Base-by-base conservation (phyloP, 2,888 invertebrate genomes). In the Ypsolopha sequella region DNA sequence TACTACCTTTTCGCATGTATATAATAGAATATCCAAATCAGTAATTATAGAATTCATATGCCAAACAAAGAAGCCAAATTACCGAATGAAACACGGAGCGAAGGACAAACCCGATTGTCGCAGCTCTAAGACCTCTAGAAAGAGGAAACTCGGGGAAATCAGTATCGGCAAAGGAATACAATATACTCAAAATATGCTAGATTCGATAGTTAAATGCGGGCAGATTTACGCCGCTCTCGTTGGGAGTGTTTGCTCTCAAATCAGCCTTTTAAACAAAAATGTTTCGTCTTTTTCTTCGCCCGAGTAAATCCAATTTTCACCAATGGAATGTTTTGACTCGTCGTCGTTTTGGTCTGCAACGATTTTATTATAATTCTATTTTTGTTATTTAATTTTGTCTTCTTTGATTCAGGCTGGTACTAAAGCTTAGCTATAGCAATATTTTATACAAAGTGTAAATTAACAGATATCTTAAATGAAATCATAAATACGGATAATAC, bases 241-340 rank as follows among this genome's bases (percentile, higher is more conserved):
- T 65, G 64, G 63, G 59, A 65, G 68, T 78, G 72, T 81, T 80
- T 80, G 80, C 79, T 76, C 80, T 76, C 75, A 76, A 81, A 81
- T 80, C 80, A 80, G 77, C 71, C 70, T 77, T 76, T 81, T 80
- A 80, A 80, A 80, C 73, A 79, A 73, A 78, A 73, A 66, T 72
- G 76, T 76, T 76, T 77, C 71, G 66, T 75, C 77, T 80, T 76
- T 74, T 76, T 48, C 36, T 41, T 67, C 51, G 62, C 61, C 58
- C 60, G 63, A 63, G 66, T 63, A 69, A 77, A 76, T 79, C 74
- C 73, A 71, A 79, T 77, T 75, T 70, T 66, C 68, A 61, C 59
- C 60, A 66, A 68, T 68, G 66, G 66, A 72, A 74, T 72, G 67
- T 70, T 68, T 67, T 10, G n/a, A 35, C 14, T 41, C 36, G 47